Base-by-base conservation (phyloP, 1,140 invertebrate genomes). In the Mamestra configurata region DNA sequence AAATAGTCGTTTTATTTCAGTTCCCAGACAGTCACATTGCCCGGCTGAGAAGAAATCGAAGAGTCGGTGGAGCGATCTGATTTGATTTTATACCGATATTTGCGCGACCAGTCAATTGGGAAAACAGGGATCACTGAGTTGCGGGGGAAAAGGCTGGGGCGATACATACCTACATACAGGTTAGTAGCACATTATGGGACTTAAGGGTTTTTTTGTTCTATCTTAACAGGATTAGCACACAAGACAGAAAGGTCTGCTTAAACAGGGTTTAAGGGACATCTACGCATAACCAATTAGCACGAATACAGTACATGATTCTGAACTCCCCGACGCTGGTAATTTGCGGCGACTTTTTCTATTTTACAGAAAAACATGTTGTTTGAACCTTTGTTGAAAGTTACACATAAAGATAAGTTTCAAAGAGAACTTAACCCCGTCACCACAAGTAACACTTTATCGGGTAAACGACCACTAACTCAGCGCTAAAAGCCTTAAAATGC, bases 71-170 rank as follows among this genome's bases (percentile, higher is more conserved):
- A 71, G 31, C 51, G 71, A 37, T 57, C 51, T 57, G 70, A 73
- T 73, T 57, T 55, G 71, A 73, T 72, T 72, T 72, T 72, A 55
- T 55, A 72, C 49, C 70, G 46, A 66, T 64, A 64, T 40, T 40
- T 40, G 35, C 61, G 66, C 43, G 66, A 71, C 66, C 66, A 46
- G 66, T 51, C 66, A 46, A 49, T 71, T 66, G 61, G 18, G 61
- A 66, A 64, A 66, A 66, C 61, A 66, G 35, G 35, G 61, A 22
- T 66, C 35, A 66, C 35, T 40, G 61, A 40, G 31, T 66, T 66
- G 27, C 35, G 35, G 61, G n/a, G n/a, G 18, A 40, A 40, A 40
- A 66, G 35, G 31, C 27, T 20, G 15, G 59, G 7, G n/a, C 59
- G 59, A 40, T 40, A 66, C 18, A 40, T 22, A 66, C 31, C 5